Conservation (phyloP, 2,888 invertebrate species). For the Oscheius sp. region DNA sequence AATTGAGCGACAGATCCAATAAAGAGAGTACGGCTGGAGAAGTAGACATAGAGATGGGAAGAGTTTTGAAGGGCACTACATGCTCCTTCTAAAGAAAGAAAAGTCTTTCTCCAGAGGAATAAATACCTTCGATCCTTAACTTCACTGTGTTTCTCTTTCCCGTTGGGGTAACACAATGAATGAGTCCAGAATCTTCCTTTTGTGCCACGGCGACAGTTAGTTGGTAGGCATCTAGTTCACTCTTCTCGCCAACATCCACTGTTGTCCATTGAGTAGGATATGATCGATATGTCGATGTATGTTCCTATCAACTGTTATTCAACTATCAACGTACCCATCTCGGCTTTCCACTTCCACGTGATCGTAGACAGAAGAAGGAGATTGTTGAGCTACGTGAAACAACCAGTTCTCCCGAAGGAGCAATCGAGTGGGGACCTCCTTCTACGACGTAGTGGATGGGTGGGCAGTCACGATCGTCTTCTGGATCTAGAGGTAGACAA, state of each 20-base stretch:
- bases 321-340: slow-evolving; percentile 51
- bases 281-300: slow-evolving; percentile 65
- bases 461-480: slow-evolving; percentile 37
- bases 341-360: slow-evolving; percentile 48
- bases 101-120: not conserved
- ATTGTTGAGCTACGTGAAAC: slow-evolving; percentile 65
- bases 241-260: slow-evolving; percentile 43
- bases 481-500: slow-evolving; percentile 44
- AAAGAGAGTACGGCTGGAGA: slow-evolving; percentile 50
- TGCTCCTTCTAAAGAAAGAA: slow-evolving; percentile 48
- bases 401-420: slow-evolving; percentile 59
- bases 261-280: slow-evolving; percentile 67
- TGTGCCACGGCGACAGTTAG: slow-evolving; percentile 83
- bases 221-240: slow-evolving; percentile 57
- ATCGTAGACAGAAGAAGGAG: slow-evolving; percentile 61
- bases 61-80: slow-evolving; percentile 54
- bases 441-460: slow-evolving; percentile 65
- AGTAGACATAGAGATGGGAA: slow-evolving; percentile 47
- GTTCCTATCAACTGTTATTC: slow-evolving; percentile 54
- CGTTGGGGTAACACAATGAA: slow-evolving; percentile 86
- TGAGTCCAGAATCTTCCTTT: slow-evolving; percentile 84
- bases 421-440: slow-evolving; percentile 59
- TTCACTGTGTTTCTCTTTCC: slow-evolving; percentile 75
- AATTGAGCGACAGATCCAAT: slow-evolving; percentile 65
- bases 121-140: slow-evolving; percentile 50